Evolutionary conservation across 2,888 invertebrate species (phyloP), one percentile per base, ranked within the genome.

Genomic region (Xestobium rufovillosum): DNA sequence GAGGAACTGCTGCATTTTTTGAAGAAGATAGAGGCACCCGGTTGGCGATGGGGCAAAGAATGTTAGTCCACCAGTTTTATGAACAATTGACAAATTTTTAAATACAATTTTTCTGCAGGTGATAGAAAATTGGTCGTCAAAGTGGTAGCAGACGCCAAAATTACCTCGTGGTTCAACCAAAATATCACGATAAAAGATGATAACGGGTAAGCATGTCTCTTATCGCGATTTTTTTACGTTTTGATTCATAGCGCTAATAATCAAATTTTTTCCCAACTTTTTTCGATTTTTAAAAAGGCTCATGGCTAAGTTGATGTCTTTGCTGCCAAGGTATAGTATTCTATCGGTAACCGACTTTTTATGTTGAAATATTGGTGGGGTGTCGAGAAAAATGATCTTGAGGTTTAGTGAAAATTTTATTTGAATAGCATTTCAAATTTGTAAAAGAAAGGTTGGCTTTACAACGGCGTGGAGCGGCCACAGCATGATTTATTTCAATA

Each of bases 301-400:
- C 70, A 86, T 90, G 75, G 86, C 86, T 70, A 85, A 83, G 76
- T 82, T 89, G 82, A 88, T 89, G 78, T 84, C 86, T 75, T 79
- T 86, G 67, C 74, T 89, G 73, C 83, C 89, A 80, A 90, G 90
- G 90, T 90, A 90, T 80, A 73, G 78, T 79, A 70, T 19, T 19
- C 23, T 19, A 19, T 19, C 6, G n/a, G n/a, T 36, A 25, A n/a
- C n/a, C n/a, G n/a, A n/a, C n/a, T n/a, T n/a, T n/a, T n/a, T n/a
- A n/a, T n/a, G n/a, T n/a, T n/a, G n/a, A n/a, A n/a, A n/a, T n/a
- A n/a, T n/a, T n/a, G n/a, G n/a, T n/a, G n/a, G n/a, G n/a, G n/a
- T n/a, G n/a, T n/a, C n/a, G n/a, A n/a, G n/a, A n/a, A n/a, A n/a
- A n/a, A n/a, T n/a, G n/a, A n/a, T n/a, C n/a, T n/a, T n/a, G n/a